Evolutionary conservation across 2,888 invertebrate species (phyloP), one percentile per base, ranked within the genome.

Genomic region (Rhaphigaster nebulosa): DNA sequence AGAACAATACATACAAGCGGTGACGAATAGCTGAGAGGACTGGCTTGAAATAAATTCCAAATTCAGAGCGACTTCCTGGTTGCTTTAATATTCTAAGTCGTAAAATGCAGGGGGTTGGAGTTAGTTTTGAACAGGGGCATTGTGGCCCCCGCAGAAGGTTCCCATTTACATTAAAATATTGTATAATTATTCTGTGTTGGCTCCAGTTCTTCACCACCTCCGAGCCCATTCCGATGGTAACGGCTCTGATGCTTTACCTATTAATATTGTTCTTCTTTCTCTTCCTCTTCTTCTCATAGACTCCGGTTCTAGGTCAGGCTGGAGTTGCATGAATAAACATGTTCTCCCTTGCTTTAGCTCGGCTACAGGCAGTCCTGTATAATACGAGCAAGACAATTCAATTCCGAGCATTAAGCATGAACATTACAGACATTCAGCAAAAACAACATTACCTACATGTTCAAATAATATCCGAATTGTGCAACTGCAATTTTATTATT

Each of bases 131-230:
- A 84, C 84, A 84, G 84, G 23, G 45, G 45, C 41, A 80, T 45
- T 41, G 80, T 80, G 45, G 84, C 4, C 5, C 26, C 80, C 80
- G 26, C 80, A 80, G 38, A 80, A 80, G 80, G 80, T 26, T n/a
- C n/a, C 45, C 84, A 84, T 84, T 84, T 84, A 84, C 84, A 84
- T 84, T 84, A 84, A 84, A 84, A 84, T 84, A 84, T 84, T 84
- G 84, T 84, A 84, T 50, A 84, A 84, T 84, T 84, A 84, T 84
- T 84, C 84, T n/a, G 84, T 26, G 41, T 50, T 45, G 8, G 13
- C 13, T 10, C 26, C 6, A 26, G 26, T 84, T 84, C 84, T 84
- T 84, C 84, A 45, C 45, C 84, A 45, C n/a, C 84, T 84, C 84
- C 23, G 10, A 23, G n/a, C 26, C 45, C 84, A n/a, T 41, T 41